Base-by-base conservation (phyloP, 2,888 invertebrate genomes). In the Sceliomorpha sp. region DNA sequence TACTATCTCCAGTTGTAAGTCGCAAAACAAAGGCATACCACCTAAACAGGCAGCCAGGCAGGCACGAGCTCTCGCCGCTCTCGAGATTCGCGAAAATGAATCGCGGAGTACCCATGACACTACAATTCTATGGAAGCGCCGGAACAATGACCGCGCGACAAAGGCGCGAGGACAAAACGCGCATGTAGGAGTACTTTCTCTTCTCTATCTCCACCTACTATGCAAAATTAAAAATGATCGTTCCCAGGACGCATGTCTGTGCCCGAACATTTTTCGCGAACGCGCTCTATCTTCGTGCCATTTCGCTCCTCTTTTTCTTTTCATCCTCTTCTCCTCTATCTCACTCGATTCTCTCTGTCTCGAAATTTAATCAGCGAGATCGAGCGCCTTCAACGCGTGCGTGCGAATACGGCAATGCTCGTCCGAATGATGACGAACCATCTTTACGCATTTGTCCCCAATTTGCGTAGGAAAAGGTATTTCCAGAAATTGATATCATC, bases 151-250 rank as follows among this genome's bases (percentile, higher is more conserved):
- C 70, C 55, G 40, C 44, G 76, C 70, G 76, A 79, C 80, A 80
- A 78, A 78, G 73, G 74, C 71, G 63, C 68, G 67, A 69, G 74
- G 71, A 76, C 73, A 77, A 73, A 72, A 77, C 71, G 68, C 68
- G 72, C 76, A 73, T 77, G 78, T 67, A 77, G 77, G 76, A 77
- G 76, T 73, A 72, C 48, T 42, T 29, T 42, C 27, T 27, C 31
- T 20, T 31, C 13, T 44, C 12, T 42, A 55, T 59, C 60, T 64
- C 39, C 24, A 31, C 14, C 59, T 48, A 67, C 44, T 63, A 60
- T 40, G 70, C 73, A 73, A 72, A 79, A 80, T 79, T 78, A 80
- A 80, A 80, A 80, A 78, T 77, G 78, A 80, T 80, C 77, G 80
- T 74, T 71, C 73, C 78, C 76, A 44, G 20, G 62, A 32, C 44